These are phyloP conservation scores for Hirudinaria manillensis DNA, from an alignment of 2,888 invertebrate genomes.

Conservation along the genomic window DNA sequence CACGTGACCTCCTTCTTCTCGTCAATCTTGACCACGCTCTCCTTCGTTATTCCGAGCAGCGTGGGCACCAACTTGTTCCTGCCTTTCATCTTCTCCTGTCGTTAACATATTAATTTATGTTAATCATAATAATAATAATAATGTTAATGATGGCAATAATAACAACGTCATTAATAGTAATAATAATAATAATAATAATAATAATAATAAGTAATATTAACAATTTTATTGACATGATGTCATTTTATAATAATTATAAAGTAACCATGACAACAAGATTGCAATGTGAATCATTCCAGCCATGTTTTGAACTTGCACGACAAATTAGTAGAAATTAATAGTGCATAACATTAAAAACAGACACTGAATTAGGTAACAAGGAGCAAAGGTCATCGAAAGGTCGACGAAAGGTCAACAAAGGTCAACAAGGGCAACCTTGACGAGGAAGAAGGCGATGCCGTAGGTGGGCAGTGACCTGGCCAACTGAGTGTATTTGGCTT, in stretches of 20 bases:
- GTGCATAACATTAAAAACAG: too few species aligned
- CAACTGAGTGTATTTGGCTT: conserved; percentile 90
- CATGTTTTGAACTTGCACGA: too few species aligned
- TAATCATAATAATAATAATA: neutral
- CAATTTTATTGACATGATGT: neutral
- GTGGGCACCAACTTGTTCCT: conserved; percentile 97
- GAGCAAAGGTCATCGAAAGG: too few species aligned
- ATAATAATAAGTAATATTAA: neutral
- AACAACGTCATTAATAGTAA: neutral
- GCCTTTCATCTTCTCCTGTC: conserved; percentile 91
- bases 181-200: neutral
- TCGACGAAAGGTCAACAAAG: too few species aligned
- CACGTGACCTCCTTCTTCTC: conserved; percentile 97
- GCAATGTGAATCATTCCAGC: too few species aligned
- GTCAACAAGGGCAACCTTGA: conserved; percentile 64
- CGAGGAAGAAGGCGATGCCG: conserved; percentile 98
- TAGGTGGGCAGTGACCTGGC: conserved; percentile 92
- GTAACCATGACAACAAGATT: too few species aligned
- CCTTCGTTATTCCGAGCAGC: conserved; percentile 92
- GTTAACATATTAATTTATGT: neutral
- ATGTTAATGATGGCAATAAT: neutral
- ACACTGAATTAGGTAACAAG: too few species aligned
- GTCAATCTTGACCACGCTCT: conserved; percentile 93
- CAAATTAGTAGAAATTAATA: too few species aligned
- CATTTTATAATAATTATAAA: neutral